These are phyloP conservation scores for Lepetodrilus schrolli DNA, from an alignment of 2,888 invertebrate genomes.

Conservation along the genomic window DNA sequence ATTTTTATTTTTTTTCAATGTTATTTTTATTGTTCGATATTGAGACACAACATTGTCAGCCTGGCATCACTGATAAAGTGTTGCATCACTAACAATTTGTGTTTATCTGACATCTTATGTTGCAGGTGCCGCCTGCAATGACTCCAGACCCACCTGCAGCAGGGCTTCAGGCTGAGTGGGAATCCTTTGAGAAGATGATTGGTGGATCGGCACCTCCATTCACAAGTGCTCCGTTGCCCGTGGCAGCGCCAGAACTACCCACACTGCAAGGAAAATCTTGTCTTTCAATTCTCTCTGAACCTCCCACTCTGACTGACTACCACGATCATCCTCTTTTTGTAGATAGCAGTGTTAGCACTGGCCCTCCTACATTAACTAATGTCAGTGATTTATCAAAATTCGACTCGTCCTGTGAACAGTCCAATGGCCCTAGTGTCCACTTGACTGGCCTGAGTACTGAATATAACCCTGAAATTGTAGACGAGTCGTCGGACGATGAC, in stretches of 20 bases:
- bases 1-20: too few species aligned
- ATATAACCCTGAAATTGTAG: background rate
- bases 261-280: background rate
- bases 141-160: background rate
- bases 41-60: too few species aligned
- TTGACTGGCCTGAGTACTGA: too few species aligned
- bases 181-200: conserved; percentile 67
- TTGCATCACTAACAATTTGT: too few species aligned
- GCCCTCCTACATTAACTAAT: background rate
- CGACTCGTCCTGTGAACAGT: too few species aligned
- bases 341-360: background rate
- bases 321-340: background rate
- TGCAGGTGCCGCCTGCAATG: background rate
- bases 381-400: too few species aligned
- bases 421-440: too few species aligned
- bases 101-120: too few species aligned
- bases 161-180: conserved; percentile 59
- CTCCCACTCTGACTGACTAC: background rate
- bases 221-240: conserved; percentile 21
- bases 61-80: too few species aligned
- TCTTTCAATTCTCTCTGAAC: background rate
- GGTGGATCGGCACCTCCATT: conserved; percentile 35
- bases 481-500: background rate
- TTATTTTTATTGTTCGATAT: too few species aligned
- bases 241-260: background rate